Evolutionary conservation across 2,113 vertebrate genomes (phyloP), one percentile per base, ranked within the genome.

Genomic region (Prunella himalayana): DNA sequence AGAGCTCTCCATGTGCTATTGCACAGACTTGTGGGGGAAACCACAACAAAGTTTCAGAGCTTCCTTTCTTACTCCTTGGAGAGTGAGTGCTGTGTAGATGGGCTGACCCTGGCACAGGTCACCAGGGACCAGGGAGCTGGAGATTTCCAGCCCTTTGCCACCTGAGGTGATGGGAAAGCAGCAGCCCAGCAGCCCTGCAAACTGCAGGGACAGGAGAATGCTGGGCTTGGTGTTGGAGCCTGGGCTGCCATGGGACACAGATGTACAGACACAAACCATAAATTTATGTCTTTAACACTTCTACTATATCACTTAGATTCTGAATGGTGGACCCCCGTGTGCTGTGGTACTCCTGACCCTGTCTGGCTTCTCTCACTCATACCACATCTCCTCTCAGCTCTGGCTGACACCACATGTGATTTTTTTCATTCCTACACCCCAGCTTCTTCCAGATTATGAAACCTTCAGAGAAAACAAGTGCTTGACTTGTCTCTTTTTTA

Each of bases 291-390:
- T 88, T 78, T 35, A 81, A n/a, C 45, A 23, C 12, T 45, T 14
- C 65, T 91, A 3, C 27, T 70, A 0, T 33, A 10, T 50, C 37
- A 37, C 41, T 79, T 63, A 28, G 18, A 50, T 30, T 25, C n/a
- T 45, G 25, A 75, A 41, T 54, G 14, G 65, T 18, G 41, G n/a
- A 39, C 8, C 9, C 28, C 4, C 6, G 9, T 0, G 0, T 35
- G 33, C 39, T 41, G 15, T 8, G 50, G 33, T 44, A 22, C 24
- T 71, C 23, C n/a, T 39, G 76, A 27, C 14, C 47, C 18, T 4
- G 1, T 49, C 81, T 75, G 35, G 28, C 13, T 75, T 68, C 44
- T 71, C 42, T 71, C 27, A 66, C 31, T 82, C 22, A 10, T n/a
- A 57, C 7, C 9, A 53, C 4, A 2, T 27, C 13, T 84, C 28